A percentile compares a stretch with the other conserved stretches of the same genome.
Conservation (phyloP, 2,113 vertebrate genomes). For the Oreochromis tanganicae region DNA sequence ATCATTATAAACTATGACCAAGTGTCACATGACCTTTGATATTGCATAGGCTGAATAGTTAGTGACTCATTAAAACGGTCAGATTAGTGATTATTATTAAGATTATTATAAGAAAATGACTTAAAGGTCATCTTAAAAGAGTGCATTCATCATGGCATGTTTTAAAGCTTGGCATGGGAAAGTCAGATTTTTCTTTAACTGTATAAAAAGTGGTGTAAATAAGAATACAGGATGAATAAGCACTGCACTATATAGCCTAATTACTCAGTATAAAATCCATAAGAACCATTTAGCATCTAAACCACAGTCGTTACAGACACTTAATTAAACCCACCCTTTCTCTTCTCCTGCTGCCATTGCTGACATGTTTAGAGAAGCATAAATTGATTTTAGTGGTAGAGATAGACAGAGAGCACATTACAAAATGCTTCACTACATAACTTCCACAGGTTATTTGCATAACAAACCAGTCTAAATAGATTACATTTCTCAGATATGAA, state of each 20-base stretch:
- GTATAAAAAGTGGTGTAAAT: background rate
- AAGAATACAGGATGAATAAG: background rate
- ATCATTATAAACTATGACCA: background rate
- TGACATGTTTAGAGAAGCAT: slow-evolving; percentile 12
- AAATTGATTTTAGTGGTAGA: slow-evolving; percentile 12
- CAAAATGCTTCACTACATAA: slow-evolving; percentile 26
- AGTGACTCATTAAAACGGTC: rapidly evolving
- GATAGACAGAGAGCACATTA: slow-evolving; percentile 7
- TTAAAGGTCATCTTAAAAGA: background rate
- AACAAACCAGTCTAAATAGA: slow-evolving; percentile 51
- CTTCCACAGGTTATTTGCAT: slow-evolving; percentile 46
- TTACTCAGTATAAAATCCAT: background rate
- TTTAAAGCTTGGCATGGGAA: background rate
- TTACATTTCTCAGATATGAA: slow-evolving; percentile 52
- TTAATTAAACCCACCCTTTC: slow-evolving; percentile 12
- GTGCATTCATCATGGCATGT: background rate
- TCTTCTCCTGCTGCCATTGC: slow-evolving; percentile 1
- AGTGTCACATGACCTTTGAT: background rate
- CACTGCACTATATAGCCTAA: background rate
- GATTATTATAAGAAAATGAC: background rate
- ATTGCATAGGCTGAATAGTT: background rate
- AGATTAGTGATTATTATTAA: background rate
- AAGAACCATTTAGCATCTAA: background rate
- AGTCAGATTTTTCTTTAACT: background rate
- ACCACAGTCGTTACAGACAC: background rate